Percentiles rank a stretch among this genome's conserved stretches.
These are phyloP conservation scores for Lasioglossum malachurum DNA, from an alignment of 2,888 invertebrate genomes.

Conservation along the genomic window DNA sequence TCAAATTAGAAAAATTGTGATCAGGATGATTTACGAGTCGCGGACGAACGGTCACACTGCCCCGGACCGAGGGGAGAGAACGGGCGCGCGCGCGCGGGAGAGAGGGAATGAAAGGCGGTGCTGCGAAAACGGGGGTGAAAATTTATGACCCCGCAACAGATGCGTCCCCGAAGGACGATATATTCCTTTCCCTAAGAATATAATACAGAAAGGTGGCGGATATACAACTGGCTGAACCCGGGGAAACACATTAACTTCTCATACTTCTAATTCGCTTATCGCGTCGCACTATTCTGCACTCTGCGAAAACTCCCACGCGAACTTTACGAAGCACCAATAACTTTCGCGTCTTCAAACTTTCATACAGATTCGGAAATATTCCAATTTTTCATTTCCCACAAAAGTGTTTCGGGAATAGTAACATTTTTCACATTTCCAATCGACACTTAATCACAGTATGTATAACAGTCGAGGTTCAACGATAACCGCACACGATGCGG, in stretches of 20 bases:
- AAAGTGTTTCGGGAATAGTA: not conserved
- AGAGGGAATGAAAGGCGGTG: conserved; percentile 54
- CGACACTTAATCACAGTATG: not conserved
- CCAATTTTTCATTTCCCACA: too few species aligned
- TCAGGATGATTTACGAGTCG: conserved; percentile 68
- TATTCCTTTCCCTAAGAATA: conserved; percentile 66
- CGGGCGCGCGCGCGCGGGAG: not conserved
- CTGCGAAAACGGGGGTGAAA: conserved; percentile 57
- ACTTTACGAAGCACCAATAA: not conserved
- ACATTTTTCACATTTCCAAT: not conserved
- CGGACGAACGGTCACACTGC: conserved; percentile 38
- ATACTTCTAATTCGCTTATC: conserved; percentile 38
- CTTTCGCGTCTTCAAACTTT: not conserved
- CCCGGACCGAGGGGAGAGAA: conserved; percentile 1
- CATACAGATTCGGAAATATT: not conserved
- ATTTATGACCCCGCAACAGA: conserved; percentile 73
- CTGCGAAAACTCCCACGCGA: not conserved
- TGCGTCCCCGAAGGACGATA: conserved; percentile 75
- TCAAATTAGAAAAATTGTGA: conserved; percentile 70
- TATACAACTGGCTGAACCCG: conserved; percentile 44
- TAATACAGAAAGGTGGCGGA: conserved; percentile 56
- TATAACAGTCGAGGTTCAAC: not conserved
- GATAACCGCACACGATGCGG: conserved; percentile 14
- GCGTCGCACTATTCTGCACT: not conserved
- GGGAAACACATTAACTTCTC: conserved; percentile 55